phyloP scores from a whole-genome alignment of 2,113 vertebrate genomes.

The Elachura formosa region DNA sequence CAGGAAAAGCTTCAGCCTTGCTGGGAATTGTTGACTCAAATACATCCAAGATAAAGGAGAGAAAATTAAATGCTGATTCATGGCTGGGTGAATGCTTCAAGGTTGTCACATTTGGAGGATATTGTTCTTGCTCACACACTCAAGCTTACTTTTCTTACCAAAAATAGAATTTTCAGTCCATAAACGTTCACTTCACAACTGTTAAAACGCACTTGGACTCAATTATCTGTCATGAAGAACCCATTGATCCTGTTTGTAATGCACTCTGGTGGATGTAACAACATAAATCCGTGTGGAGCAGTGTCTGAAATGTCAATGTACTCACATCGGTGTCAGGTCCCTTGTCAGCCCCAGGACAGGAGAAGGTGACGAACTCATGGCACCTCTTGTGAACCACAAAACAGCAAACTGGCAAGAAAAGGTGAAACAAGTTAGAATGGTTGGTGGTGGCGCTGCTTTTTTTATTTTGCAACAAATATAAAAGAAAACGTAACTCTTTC shows the following conservation, averaged over 20 bases:
- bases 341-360: constrained; percentile 94
- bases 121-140: not conserved
- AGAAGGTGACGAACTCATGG: constrained; percentile 98
- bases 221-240: not conserved
- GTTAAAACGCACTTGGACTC: not conserved
- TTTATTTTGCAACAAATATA: not conserved
- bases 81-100: not conserved
- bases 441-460: fast-evolving
- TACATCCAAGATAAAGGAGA: not conserved
- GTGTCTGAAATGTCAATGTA: constrained; percentile 17
- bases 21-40: not conserved
- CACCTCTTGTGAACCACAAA: constrained; percentile 99
- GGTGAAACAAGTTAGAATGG: constrained; percentile 22
- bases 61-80: not conserved
- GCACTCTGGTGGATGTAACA: not conserved
- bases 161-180: not conserved
- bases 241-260: not conserved
- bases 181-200: not conserved
- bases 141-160: not conserved
- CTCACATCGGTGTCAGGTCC: constrained; percentile 97
- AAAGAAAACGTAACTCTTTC: not conserved
- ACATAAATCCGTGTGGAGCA: not conserved
- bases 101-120: not conserved
- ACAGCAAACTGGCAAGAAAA: constrained; percentile 86
- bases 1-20: not conserved